A percentile compares a stretch with the other conserved stretches of the same genome.
These are phyloP conservation scores for Andrena camellia DNA, from an alignment of 2,888 invertebrate species.

Conservation along the genomic window DNA sequence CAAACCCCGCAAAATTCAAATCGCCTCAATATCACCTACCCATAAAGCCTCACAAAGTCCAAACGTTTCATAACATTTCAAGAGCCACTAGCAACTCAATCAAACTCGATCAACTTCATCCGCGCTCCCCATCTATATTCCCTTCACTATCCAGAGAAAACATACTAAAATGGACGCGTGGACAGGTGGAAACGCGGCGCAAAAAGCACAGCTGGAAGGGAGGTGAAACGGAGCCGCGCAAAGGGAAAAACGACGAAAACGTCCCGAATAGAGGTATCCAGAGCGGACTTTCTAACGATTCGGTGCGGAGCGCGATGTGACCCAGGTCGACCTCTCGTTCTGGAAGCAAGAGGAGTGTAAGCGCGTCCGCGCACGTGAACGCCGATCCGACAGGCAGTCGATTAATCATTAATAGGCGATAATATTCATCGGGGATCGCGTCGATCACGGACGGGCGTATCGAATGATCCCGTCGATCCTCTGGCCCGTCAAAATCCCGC, in stretches of 20 bases:
- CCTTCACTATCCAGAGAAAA: not conserved
- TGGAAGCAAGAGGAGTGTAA: constrained; percentile 63
- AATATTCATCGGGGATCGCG: constrained; percentile 68
- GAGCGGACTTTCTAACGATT: constrained; percentile 82
- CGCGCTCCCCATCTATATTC: not conserved
- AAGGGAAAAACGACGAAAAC: constrained; percentile 26
- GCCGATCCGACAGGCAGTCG: constrained; percentile 70
- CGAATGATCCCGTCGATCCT: constrained; percentile 57
- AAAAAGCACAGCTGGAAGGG: not conserved
- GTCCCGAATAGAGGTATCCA: constrained; percentile 37
- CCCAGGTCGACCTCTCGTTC: constrained; percentile 76
- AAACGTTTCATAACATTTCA: no score
- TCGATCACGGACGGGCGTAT: constrained; percentile 49
- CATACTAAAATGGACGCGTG: not conserved
- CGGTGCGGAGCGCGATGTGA: constrained; percentile 79
- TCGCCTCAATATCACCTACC: no score
- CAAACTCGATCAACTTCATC: no score
- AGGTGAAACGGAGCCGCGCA: not conserved
- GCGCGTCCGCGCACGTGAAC: constrained; percentile 72
- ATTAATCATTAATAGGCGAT: constrained; percentile 81
- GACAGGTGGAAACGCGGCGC: not conserved
- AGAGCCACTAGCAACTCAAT: no score
- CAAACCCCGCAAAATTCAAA: no score
- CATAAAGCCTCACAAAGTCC: no score
- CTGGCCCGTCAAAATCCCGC: constrained; percentile 49